Evolutionary conservation across 2,113 vertebrate species (phyloP).

Genomic region (Protobothrops flavoviridis): DNA sequence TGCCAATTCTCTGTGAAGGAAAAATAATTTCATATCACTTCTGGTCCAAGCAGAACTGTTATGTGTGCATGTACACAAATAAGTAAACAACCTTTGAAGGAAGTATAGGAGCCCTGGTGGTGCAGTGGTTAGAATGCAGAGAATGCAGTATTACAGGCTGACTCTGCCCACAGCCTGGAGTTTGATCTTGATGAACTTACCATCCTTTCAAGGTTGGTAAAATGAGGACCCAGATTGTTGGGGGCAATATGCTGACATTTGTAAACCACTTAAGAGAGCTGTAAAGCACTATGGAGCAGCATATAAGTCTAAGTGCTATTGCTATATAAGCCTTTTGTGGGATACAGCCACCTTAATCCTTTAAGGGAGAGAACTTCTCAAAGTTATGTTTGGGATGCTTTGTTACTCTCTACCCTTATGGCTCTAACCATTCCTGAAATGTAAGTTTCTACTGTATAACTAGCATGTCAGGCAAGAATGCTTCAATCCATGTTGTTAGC

Average conservation of each 20-base stretch:
- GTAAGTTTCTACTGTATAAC: neutral
- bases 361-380: neutral
- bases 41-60: neutral
- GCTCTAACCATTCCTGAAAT: slow-evolving; percentile 30
- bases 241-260: neutral
- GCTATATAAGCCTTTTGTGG: neutral
- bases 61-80: neutral
- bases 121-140: neutral
- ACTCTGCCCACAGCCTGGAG: neutral
- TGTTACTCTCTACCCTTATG: neutral
- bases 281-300: neutral
- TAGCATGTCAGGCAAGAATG: neutral
- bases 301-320: neutral
- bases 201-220: neutral
- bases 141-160: neutral
- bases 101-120: neutral
- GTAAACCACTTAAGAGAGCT: neutral
- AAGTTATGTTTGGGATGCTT: neutral
- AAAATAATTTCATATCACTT: neutral
- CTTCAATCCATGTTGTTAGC: neutral
- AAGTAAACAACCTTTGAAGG: neutral
- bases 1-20: neutral
- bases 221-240: neutral
- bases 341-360: neutral
- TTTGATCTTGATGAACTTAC: neutral